Evolutionary conservation across 2,113 vertebrate species (phyloP).

Genomic region (Paraplagusia blochii): DNA sequence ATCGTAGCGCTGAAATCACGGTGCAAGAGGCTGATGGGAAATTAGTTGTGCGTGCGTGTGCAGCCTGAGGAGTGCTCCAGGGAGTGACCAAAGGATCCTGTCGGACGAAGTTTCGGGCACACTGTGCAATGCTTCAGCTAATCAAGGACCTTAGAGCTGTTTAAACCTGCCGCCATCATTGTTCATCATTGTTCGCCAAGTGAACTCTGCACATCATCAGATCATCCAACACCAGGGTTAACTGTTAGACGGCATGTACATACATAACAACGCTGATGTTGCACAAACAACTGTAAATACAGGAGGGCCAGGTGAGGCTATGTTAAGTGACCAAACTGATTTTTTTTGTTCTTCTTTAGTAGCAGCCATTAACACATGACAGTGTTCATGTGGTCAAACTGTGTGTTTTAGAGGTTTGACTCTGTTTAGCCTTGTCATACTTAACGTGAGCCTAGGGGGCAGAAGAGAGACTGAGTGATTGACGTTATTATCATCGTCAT

Average conservation of each 20-base stretch:
- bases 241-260: constrained; percentile 76
- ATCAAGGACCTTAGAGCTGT: constrained; percentile 53
- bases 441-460: constrained; percentile 10
- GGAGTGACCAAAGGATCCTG: background rate
- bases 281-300: constrained; percentile 87
- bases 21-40: constrained; percentile 9
- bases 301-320: constrained; percentile 68
- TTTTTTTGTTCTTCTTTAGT: constrained; percentile 29
- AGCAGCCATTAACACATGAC: constrained; percentile 42
- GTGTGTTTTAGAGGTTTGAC: constrained; percentile 23
- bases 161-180: constrained; percentile 44
- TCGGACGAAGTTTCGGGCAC: constrained; percentile 16
- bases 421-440: constrained; percentile 31
- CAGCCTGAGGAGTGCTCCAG: background rate
- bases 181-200: constrained; percentile 47
- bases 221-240: constrained; percentile 59
- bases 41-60: constrained; percentile 2
- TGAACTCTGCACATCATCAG: constrained; percentile 32
- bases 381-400: constrained; percentile 21
- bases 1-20: constrained; percentile 41
- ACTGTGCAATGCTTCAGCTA: constrained; percentile 52
- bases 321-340: constrained; percentile 76
- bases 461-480: constrained; percentile 12
- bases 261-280: constrained; percentile 84
- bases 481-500: background rate